Percentiles rank a stretch among this genome's conserved stretches.
Conservation (phyloP, 2,113 vertebrate genomes). For the Oryzias melastigma region DNA sequence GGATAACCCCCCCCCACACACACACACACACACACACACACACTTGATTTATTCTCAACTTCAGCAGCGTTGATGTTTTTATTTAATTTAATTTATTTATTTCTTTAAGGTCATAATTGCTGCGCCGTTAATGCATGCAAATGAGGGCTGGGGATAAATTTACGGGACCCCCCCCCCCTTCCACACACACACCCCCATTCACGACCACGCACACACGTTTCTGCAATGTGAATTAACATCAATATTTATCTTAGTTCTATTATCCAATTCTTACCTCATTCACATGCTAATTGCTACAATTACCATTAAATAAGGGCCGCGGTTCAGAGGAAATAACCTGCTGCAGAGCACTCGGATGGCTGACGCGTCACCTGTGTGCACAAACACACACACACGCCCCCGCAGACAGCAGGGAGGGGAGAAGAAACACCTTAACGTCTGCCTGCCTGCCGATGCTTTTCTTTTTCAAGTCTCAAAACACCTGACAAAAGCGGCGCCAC, state of each 20-base stretch:
- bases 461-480: constrained; percentile 27
- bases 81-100: neutral
- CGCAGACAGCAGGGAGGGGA: constrained; percentile 9
- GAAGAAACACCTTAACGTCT: constrained; percentile 35
- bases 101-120: constrained; percentile 63
- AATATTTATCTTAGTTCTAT: constrained; percentile 80
- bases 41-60: constrained; percentile 47
- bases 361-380: constrained; percentile 57
- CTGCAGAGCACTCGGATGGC: constrained; percentile 64
- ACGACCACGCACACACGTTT: constrained; percentile 32
- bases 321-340: constrained; percentile 73
- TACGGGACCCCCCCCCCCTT: constrained; percentile 40
- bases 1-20: too few species aligned
- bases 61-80: constrained; percentile 48
- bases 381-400: constrained; percentile 6
- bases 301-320: constrained; percentile 88
- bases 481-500: constrained; percentile 25
- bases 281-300: constrained; percentile 92
- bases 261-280: constrained; percentile 84
- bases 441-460: constrained; percentile 22
- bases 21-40: too few species aligned
- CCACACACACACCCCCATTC: constrained; percentile 14
- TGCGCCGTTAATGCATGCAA: constrained; percentile 70
- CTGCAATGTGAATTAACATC: constrained; percentile 72
- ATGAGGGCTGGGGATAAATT: constrained; percentile 67